Evolutionary conservation across 2,797 vertebrate species (phyloP).

Genomic region (Alfaro cultratus): DNA sequence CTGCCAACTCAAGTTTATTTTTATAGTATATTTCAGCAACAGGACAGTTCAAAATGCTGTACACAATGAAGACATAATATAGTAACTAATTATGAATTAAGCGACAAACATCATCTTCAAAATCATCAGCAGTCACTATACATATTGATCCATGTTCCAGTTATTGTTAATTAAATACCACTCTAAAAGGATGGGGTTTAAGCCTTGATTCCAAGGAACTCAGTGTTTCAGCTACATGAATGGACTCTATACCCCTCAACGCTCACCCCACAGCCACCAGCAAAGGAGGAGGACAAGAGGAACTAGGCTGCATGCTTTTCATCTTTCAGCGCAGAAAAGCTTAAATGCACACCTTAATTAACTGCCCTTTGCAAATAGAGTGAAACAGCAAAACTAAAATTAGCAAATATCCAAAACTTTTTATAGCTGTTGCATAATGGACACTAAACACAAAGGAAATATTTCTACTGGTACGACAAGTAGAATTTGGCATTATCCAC

Average conservation of each 20-base stretch:
- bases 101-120: no score
- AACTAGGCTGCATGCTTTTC: conserved; percentile 44
- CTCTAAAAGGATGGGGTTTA: no score
- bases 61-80: no score
- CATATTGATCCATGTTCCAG: no score
- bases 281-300: conserved; percentile 11
- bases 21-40: no score
- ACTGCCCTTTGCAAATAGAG: conserved; percentile 20
- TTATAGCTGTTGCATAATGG: conserved; percentile 57
- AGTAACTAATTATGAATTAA: no score
- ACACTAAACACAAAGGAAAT: conserved; percentile 73
- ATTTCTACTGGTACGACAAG: conserved; percentile 71
- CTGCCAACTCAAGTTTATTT: no score
- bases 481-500: conserved; percentile 61
- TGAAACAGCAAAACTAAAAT: conserved; percentile 41
- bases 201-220: neutral
- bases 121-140: no score
- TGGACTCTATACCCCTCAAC: neutral
- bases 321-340: conserved; percentile 42
- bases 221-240: neutral
- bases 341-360: conserved; percentile 29
- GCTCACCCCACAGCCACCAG: neutral
- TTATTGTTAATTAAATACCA: no score
- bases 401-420: conserved; percentile 25
- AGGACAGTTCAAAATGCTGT: no score